Evolutionary conservation across 1,140 invertebrate species (phyloP), one percentile per base, ranked within the genome.

Genomic region (Conopomorpha cramerella): DNA sequence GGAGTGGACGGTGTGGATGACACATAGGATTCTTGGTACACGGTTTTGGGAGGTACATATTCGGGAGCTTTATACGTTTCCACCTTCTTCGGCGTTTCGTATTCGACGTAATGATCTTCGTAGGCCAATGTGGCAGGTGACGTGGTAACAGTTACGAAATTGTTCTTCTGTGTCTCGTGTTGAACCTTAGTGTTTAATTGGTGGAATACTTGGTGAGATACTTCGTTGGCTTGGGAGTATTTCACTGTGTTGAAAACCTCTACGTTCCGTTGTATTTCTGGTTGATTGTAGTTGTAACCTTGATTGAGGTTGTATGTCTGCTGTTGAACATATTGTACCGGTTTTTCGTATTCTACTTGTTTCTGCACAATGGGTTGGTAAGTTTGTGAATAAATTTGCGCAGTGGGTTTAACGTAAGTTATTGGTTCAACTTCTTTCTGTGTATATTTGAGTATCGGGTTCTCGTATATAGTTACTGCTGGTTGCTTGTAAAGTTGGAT

Each of bases 141-240:
- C 18, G 64, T 67, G 6, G 67, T 71, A 15, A 76, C 61, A 44
- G 63, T 59, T 6, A 63, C 60, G 8, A 54, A 39, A 34, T 55
- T 47, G 45, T 70, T 58, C 4, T 49, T 55, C 25, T n/a, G n/a
- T n/a, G 45, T 29, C 29, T 57, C 34, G 27, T 53, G 49, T 32
- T 50, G 43, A 26, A 11, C 51, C 7, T 38, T 51, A 8, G 33
- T 36, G 32, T 52, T 45, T 12, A 51, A 49, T 36, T 52, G 60
- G 35, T 71, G 63, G 39, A 61, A 68, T 11, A 51, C 43, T 54
- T 77, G 72, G 33, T 68, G 63, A 25, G 73, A 77, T 16, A 78
- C 64, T 3, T 52, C 38, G 36, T 51, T 65, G 12, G 68, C 67
- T 36, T 73, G 70, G 14, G 67, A 72, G 39, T 74, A 74, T 3